Percentiles rank a stretch among this genome's conserved stretches.
Evolutionary conservation across 2,113 vertebrate genomes (phyloP).

Genomic region (Cryptomyrus ogoouensis): DNA sequence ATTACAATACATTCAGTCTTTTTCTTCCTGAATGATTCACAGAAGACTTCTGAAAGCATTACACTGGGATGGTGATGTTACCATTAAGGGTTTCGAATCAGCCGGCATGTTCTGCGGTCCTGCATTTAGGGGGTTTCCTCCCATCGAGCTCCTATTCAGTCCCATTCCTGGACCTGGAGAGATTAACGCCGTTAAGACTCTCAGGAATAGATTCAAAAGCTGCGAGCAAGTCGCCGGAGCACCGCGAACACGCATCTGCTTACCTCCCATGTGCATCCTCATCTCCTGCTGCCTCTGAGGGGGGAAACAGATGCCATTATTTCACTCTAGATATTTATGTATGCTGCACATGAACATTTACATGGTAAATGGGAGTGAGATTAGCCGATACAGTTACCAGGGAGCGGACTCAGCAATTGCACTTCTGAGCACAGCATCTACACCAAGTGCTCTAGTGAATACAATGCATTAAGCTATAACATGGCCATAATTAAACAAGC

Average conservation of each 20-base stretch:
- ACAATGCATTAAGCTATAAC: neutral
- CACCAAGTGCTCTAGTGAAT: neutral
- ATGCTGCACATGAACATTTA: neutral
- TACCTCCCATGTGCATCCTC: conserved; percentile 63
- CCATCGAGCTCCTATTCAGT: conserved; percentile 60
- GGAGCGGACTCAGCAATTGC: neutral
- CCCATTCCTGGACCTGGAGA: conserved; percentile 48
- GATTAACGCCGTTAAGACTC: neutral
- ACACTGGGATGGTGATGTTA: neutral
- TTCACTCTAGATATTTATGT: neutral
- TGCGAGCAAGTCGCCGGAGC: neutral
- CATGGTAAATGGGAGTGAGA: neutral
- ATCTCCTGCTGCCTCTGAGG: conserved; percentile 60
- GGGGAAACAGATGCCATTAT: neutral
- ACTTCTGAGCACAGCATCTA: neutral
- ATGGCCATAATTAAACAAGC: neutral
- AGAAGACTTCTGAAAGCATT: neutral
- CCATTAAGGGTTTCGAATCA: conserved; percentile 48
- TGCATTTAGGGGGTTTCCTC: conserved; percentile 42
- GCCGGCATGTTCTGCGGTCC: conserved; percentile 44
- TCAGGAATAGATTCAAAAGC: neutral
- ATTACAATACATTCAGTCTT: neutral
- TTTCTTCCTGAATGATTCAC: neutral
- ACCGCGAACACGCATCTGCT: neutral
- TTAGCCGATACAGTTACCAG: neutral